A percentile compares a stretch with the other conserved stretches of the same genome.
Conservation (phyloP, 23 tunicate genomes). For the Corella eumyota region DNA sequence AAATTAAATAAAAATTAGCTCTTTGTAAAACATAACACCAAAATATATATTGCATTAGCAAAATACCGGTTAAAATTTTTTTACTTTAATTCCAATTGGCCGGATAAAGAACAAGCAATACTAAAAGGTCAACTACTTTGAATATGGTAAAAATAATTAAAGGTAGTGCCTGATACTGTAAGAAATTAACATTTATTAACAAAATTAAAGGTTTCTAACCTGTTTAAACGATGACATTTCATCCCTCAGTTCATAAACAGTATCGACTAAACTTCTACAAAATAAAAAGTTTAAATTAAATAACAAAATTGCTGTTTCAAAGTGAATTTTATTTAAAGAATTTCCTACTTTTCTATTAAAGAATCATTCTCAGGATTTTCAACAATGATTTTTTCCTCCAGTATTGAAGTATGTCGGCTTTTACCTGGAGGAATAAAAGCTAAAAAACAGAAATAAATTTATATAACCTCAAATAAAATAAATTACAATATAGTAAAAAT, state of each 20-base stretch:
- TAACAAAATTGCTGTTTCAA: too few relatives aligned
- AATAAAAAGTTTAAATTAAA: background rate
- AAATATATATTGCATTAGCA: too few relatives aligned
- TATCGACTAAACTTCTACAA: conserved; percentile 77
- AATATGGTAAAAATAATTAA: too few relatives aligned
- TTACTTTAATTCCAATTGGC: too few relatives aligned
- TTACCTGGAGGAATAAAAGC: conserved; percentile 16
- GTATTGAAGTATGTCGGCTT: conserved; percentile 53
- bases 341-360: conserved; percentile 50
- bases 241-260: conserved; percentile 78
- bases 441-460: background rate
- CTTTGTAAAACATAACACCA: too few relatives aligned
- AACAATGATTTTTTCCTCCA: conserved; percentile 82
- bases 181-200: background rate
- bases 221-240: conserved; percentile 35
- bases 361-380: conserved; percentile 69
- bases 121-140: too few relatives aligned
- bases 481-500: background rate
- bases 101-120: too few relatives aligned
- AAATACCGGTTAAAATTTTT: too few relatives aligned
- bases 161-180: too few relatives aligned
- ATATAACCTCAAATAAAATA: too few relatives aligned
- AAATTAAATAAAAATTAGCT: too few relatives aligned
- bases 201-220: conserved; percentile 9
- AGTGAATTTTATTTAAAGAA: background rate